phyloP scores from a whole-genome alignment of 2,888 invertebrate species.

The Tenthredo mesomela region DNA sequence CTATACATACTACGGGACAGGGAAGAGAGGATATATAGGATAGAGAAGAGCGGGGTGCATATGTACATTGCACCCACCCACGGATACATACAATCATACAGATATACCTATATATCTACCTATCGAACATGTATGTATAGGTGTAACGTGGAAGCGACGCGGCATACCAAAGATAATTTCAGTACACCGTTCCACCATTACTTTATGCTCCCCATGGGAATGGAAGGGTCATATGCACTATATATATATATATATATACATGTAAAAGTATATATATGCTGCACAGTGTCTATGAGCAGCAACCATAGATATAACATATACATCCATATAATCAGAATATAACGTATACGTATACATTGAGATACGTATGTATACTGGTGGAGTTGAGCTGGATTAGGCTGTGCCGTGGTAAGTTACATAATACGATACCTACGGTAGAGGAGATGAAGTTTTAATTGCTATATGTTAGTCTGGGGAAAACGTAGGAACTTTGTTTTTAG shows the following conservation, averaged over 20 bases:
- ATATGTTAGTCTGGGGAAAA: constrained; percentile 63
- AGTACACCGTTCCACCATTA: constrained; percentile 69
- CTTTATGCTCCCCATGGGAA: constrained; percentile 73
- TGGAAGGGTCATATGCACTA: constrained; percentile 64
- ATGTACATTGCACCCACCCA: constrained; percentile 11
- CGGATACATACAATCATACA: background rate
- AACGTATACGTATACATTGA: constrained; percentile 55
- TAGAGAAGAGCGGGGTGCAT: background rate
- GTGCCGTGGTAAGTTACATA: constrained; percentile 22
- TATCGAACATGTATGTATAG: background rate
- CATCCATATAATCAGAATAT: constrained; percentile 46
- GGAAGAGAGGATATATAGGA: background rate
- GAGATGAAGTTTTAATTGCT: constrained; percentile 70
- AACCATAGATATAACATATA: constrained; percentile 58
- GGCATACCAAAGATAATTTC: constrained; percentile 64
- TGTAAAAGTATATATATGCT: background rate
- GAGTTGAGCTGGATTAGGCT: constrained; percentile 18
- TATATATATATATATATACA: background rate
- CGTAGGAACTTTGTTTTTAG: constrained; percentile 49
- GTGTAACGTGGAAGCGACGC: constrained; percentile 23
- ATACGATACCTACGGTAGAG: constrained; percentile 16
- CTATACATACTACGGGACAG: background rate
- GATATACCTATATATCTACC: background rate
- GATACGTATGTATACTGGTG: background rate
- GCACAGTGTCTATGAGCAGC: constrained; percentile 62